Evolutionary conservation across 2,113 vertebrate species (phyloP), one percentile per base, ranked within the genome.

Genomic region (Aphyosemion australe): DNA sequence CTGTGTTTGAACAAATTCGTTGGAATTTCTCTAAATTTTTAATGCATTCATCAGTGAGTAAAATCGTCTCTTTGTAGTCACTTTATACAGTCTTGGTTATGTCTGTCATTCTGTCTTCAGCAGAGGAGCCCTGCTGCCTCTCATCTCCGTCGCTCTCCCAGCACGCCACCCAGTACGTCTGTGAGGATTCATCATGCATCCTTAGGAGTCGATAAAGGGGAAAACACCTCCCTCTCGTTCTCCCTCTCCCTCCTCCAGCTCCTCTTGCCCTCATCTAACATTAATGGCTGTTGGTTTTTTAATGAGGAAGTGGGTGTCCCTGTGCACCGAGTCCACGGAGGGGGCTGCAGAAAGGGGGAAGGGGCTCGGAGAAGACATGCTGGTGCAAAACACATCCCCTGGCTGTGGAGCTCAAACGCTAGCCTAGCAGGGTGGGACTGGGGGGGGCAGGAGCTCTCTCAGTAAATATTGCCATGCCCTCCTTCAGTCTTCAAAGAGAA

Each of bases 261-360:
- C 77, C 72, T 87, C 82, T 87, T 83, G 65, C 83, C 86, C 84
- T 93, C 90, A 95, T 92, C 88, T 87, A 94, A 94, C 91, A 94
- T 94, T 92, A 93, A 93, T 92, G 82, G 72, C 55, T 83, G 80
- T 82, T 93, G 90, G 79, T 92, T 91, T 93, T 93, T 90, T 90
- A 94, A 94, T 90, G 79, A 87, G 79, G 84, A 91, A 84, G 80
- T 89, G 83, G 82, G 75, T 82, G 87, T 92, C 89, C 86, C 89
- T 90, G 72, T 88, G 86, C 84, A 80, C 74, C 14, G 3, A 74
- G 84, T 84, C 79, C 70, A 49, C 65, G 49, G 77, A 87, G 84
- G 84, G 84, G 84, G 79, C 65, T 68, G 72, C 61, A 42, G 64
- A 37, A 41, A 19, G 55, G 60, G 39, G 57, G n/a, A 4, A 49